phyloP scores from a whole-genome alignment of 2,888 invertebrate species.

The Megamerina dolium region DNA sequence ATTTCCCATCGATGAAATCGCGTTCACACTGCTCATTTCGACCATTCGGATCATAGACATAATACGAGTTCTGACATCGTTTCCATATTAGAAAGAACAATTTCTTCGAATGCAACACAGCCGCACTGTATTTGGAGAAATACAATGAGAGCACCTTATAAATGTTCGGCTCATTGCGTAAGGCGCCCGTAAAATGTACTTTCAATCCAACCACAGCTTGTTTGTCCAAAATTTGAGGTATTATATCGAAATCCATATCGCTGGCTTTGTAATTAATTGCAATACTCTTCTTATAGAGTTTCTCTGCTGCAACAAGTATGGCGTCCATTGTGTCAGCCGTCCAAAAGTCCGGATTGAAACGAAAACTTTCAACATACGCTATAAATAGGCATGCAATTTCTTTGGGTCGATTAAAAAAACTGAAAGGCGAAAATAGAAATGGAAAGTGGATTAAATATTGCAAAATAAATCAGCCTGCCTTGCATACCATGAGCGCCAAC shows the following conservation, averaged over 20 bases:
- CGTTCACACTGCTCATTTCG: slow-evolving; percentile 33
- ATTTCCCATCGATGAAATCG: slow-evolving; percentile 49
- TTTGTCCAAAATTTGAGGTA: slow-evolving; percentile 35
- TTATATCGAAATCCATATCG: slow-evolving; percentile 35
- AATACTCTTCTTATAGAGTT: slow-evolving; percentile 27
- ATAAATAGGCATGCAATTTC: slow-evolving; percentile 38
- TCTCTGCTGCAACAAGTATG: slow-evolving; percentile 32
- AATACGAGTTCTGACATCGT: slow-evolving; percentile 52
- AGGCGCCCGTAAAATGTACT: slow-evolving; percentile 31
- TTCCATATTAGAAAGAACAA: slow-evolving; percentile 49
- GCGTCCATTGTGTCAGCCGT: slow-evolving; percentile 33
- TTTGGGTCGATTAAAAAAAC: slow-evolving; percentile 29
- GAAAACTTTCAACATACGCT: slow-evolving; percentile 41
- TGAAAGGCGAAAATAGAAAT: slow-evolving; percentile 8
- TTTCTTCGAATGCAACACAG: slow-evolving; percentile 32
- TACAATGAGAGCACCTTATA: slow-evolving; percentile 35
- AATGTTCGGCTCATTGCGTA: slow-evolving; percentile 37
- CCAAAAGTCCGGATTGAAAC: slow-evolving; percentile 41
- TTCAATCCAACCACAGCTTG: slow-evolving; percentile 32
- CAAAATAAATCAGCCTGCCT: no score
- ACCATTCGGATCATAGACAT: slow-evolving; percentile 59
- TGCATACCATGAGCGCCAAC: no score
- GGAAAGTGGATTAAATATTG: no score
- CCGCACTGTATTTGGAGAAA: slow-evolving; percentile 36
- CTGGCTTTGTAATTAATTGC: slow-evolving; percentile 29